Base-by-base conservation (phyloP, 2,888 invertebrate genomes). In the Meloe dianella region DNA sequence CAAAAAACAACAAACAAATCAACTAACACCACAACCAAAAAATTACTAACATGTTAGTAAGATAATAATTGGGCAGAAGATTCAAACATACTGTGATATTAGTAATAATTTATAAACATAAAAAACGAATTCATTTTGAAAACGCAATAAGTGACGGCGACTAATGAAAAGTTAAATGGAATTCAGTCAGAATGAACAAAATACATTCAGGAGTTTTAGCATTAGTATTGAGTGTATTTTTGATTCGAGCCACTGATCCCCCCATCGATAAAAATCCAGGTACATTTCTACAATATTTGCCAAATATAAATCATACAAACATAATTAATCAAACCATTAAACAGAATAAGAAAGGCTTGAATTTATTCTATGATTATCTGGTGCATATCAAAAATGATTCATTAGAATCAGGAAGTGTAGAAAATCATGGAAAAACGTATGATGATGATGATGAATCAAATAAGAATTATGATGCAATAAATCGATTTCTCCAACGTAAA, bases 211-310 rank as follows among this genome's bases (percentile, higher is more conserved):
- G 79, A 68, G 72, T 84, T 66, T 71, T 84, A 70, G 82, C 84
- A 32, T 76, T 83, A 69, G 80, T 84, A 61, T 77, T 82, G 76
- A 80, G 84, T 69, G 79, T 84, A 61, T 82, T 84, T 68, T 73
- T 84, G 65, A 84, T 84, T 60, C 83, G 82, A 76, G 84, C 84
- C 51, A 78, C 81, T 29, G 84, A 84, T 75, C 84, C 83, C 30
- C 83, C 84, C 3, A 78, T 73, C 60, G 80, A 80, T 63, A 78
- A 75, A 65, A 68, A 70, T 20, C 62, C 75, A 20, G 77, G 75
- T 47, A 67, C 72, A 29, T 70, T 79, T 35, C 59, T 78, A 12
- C 75, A 77, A 27, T 66, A 59, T 38, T 63, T 65, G n/a, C 59
- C 68, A 7, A 57, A 61, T 38, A 35, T 10, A 22, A 61, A 59